A percentile compares a stretch with the other conserved stretches of the same genome.
These are phyloP conservation scores for Bothrops jararaca DNA, from an alignment of 2,113 vertebrate genomes.

Conservation along the genomic window DNA sequence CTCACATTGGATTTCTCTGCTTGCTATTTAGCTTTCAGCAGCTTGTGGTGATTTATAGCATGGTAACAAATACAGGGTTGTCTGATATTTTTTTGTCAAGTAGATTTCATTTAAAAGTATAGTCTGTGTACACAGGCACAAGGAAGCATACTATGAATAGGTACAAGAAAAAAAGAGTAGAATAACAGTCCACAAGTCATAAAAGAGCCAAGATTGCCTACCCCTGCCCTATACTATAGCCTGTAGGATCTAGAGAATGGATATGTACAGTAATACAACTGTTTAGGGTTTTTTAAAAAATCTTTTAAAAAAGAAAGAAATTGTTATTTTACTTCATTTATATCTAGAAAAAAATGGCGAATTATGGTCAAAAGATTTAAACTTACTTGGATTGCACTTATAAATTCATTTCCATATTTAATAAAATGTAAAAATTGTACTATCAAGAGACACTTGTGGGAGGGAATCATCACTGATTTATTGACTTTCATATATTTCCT, in stretches of 20 bases:
- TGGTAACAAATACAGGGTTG: background rate
- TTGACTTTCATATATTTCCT: background rate
- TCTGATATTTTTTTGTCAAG: background rate
- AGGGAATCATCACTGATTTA: background rate
- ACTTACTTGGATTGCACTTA: slow-evolving; percentile 13
- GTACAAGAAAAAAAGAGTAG: background rate
- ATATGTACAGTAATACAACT: background rate
- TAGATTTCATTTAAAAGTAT: background rate
- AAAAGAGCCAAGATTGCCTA: too few relatives aligned
- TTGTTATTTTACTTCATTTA: background rate
- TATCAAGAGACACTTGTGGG: background rate
- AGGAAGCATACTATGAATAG: background rate
- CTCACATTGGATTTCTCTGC: background rate
- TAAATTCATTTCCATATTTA: background rate
- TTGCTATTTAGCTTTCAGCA: background rate
- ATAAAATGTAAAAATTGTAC: background rate
- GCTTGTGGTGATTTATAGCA: background rate
- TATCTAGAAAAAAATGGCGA: background rate
- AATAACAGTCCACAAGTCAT: background rate
- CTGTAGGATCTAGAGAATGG: background rate
- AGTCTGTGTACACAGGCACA: background rate
- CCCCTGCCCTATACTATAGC: background rate
- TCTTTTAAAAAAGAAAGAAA: background rate
- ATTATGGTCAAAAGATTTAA: background rate
- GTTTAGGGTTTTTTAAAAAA: background rate